Conservation (phyloP, 2,113 vertebrate genomes). For the Equus quagga region DNA sequence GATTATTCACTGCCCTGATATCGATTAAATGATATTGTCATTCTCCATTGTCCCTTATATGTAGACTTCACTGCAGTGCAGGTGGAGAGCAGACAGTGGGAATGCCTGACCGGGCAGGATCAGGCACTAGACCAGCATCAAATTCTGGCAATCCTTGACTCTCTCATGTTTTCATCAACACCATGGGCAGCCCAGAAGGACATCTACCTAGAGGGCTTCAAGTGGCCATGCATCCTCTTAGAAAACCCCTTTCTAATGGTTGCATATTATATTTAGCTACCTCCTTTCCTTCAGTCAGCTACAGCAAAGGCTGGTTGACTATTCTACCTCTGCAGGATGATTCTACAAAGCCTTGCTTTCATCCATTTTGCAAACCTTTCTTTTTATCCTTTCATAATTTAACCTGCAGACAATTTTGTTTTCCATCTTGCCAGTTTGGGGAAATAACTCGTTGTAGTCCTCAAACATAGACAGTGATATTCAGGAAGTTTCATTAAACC, state of each 20-base stretch:
- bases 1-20: background rate
- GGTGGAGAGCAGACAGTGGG: background rate
- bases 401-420: background rate
- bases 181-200: background rate
- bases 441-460: background rate
- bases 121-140: accelerated
- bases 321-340: background rate
- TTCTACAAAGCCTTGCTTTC: background rate
- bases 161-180: accelerated
- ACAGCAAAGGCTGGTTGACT: background rate
- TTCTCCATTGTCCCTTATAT: accelerated
- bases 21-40: background rate
- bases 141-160: accelerated
- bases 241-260: background rate
- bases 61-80: background rate
- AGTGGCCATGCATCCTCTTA: background rate
- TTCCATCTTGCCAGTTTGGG: background rate
- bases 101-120: accelerated
- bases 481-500: background rate
- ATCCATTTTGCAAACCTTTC: background rate
- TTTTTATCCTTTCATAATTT: background rate
- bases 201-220: accelerated
- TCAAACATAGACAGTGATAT: background rate
- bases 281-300: background rate
- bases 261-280: no score